These are phyloP conservation scores for Melanocharis versteri DNA, from an alignment of 2,113 vertebrate genomes.

Conservation along the genomic window DNA sequence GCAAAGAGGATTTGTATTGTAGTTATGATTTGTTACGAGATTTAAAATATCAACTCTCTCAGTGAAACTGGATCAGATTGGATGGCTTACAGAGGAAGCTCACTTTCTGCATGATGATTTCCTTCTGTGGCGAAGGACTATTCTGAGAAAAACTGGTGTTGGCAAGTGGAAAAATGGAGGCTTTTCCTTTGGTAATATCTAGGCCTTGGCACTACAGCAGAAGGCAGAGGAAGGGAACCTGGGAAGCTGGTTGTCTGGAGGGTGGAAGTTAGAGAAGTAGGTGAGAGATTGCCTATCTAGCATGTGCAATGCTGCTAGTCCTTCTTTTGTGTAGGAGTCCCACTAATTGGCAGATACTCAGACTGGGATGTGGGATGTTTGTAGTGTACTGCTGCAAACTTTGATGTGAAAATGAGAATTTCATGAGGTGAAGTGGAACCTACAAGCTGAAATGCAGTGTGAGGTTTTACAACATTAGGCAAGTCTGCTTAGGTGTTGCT, in stretches of 20 bases:
- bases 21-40: constrained; percentile 11
- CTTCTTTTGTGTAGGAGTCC: neutral
- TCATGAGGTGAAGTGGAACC: neutral
- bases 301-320: neutral
- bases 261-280: neutral
- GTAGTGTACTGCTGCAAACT: neutral
- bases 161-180: neutral
- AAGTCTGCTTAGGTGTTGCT: neutral
- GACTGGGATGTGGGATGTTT: neutral
- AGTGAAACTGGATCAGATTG: neutral
- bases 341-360: neutral
- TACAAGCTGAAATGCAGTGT: neutral
- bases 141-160: neutral
- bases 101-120: neutral
- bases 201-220: neutral
- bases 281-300: neutral
- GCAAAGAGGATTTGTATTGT: constrained; percentile 54
- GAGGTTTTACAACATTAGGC: neutral
- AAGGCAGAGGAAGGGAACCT: neutral
- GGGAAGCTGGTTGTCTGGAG: neutral
- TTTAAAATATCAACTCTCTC: neutral
- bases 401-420: neutral
- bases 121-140: neutral
- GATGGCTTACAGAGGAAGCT: neutral
- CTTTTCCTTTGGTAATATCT: neutral